A percentile compares a stretch with the other conserved stretches of the same genome.
Evolutionary conservation across 2,797 vertebrate species (phyloP).

Genomic region (Botia kubotai): DNA sequence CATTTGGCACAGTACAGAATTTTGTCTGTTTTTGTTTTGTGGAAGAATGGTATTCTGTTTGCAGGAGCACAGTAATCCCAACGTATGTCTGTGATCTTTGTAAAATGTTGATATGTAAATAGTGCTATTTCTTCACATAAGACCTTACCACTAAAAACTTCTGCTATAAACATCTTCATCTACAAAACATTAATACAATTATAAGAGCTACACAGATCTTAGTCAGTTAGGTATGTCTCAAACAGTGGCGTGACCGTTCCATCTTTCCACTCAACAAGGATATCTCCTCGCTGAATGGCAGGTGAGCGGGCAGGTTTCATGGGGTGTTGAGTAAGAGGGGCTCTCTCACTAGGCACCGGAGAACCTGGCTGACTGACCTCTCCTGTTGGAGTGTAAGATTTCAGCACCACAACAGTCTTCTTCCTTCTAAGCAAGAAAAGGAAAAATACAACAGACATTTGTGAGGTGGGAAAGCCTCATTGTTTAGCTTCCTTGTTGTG

Average conservation of each 20-base stretch:
- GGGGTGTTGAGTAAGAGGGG: constrained; percentile 73
- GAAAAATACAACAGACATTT: neutral
- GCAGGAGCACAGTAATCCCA: constrained; percentile 14
- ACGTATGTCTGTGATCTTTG: constrained; percentile 21
- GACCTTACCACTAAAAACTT: neutral
- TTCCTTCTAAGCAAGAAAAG: constrained; percentile 71
- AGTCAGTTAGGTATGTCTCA: constrained; percentile 67
- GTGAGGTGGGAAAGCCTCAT: neutral
- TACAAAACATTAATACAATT: neutral
- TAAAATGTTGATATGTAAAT: constrained; percentile 10
- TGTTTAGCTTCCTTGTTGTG: neutral
- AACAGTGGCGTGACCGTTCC: constrained; percentile 87
- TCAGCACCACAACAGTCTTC: constrained; percentile 83
- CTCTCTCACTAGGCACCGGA: constrained; percentile 72
- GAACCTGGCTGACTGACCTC: constrained; percentile 71
- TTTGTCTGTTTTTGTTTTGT: neutral
- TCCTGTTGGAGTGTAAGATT: constrained; percentile 73
- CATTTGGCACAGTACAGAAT: neutral
- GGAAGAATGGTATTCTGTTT: constrained; percentile 6
- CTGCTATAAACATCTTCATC: neutral
- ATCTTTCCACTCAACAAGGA: constrained; percentile 89
- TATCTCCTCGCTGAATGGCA: constrained; percentile 80
- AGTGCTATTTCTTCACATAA: neutral
- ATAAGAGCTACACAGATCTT: constrained; percentile 33
- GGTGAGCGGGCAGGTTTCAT: constrained; percentile 74